These are phyloP conservation scores for Ariolimax columbianus DNA, from an alignment of 2,888 invertebrate species.

Conservation along the genomic window DNA sequence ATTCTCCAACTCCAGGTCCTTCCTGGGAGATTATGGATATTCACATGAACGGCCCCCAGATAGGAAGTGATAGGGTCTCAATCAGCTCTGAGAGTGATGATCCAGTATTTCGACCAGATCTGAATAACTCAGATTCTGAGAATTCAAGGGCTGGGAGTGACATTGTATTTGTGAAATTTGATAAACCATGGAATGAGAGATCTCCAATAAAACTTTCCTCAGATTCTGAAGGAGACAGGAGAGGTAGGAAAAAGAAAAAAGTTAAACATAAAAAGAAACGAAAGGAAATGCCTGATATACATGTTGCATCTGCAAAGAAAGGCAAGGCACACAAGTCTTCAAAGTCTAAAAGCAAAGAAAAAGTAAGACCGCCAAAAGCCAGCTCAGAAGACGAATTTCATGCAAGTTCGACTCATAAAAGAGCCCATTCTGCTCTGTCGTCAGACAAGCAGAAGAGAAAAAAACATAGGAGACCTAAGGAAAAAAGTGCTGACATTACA, in stretches of 20 bases:
- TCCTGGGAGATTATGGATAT: constrained; percentile 58
- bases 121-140: constrained; percentile 56
- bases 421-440: not conserved
- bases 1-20: constrained; percentile 72
- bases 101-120: constrained; percentile 34
- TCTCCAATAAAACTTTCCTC: constrained; percentile 80
- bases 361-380: constrained; percentile 12
- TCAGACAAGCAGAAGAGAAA: constrained; percentile 29
- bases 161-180: constrained; percentile 82
- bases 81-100: constrained; percentile 56
- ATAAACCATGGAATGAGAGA: constrained; percentile 84
- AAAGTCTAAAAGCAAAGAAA: constrained; percentile 25
- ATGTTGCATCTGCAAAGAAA: constrained; percentile 18
- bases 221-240: constrained; percentile 50
- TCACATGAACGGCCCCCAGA: constrained; percentile 3
- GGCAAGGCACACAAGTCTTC: constrained; percentile 30
- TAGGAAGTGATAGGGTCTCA: constrained; percentile 50
- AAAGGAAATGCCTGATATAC: constrained; percentile 36
- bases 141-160: constrained; percentile 64
- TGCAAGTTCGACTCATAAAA: not conserved
- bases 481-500: not conserved
- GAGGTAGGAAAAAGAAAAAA: constrained; percentile 48
- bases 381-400: constrained; percentile 16
- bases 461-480: constrained; percentile 32
- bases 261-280: constrained; percentile 55